A percentile compares a stretch with the other conserved stretches of the same genome.
phyloP scores from a whole-genome alignment of 2,797 vertebrate genomes.

The Enteromius afrohamiltoni region DNA sequence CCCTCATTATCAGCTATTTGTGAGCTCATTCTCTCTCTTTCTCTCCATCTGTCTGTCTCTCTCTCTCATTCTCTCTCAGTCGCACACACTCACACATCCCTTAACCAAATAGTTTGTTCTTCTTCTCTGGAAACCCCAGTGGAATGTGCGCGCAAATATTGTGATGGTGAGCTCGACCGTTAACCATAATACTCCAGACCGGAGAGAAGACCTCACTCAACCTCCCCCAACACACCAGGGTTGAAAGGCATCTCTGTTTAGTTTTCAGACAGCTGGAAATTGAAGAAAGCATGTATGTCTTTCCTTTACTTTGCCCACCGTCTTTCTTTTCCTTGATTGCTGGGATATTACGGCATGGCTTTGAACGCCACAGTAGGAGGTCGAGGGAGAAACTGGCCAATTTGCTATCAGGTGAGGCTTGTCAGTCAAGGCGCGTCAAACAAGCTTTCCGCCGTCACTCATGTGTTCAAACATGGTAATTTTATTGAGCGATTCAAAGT shows the following conservation, averaged over 20 bases:
- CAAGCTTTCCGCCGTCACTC: constrained; percentile 65
- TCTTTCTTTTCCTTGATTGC: constrained; percentile 46
- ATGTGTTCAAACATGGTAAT: constrained; percentile 74
- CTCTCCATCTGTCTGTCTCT: background rate
- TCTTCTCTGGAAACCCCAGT: constrained; percentile 64
- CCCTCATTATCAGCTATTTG: constrained; percentile 45
- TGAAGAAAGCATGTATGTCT: constrained; percentile 51
- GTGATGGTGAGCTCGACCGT: constrained; percentile 71
- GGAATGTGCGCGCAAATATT: constrained; percentile 71
- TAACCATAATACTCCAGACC: constrained; percentile 70
- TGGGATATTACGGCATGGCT: constrained; percentile 57
- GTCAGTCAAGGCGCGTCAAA: constrained; percentile 74
- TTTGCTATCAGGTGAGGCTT: constrained; percentile 71
- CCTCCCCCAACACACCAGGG: constrained; percentile 53
- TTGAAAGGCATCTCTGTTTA: constrained; percentile 60
- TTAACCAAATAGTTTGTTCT: constrained; percentile 56
- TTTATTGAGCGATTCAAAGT: constrained; percentile 68
- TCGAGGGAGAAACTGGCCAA: constrained; percentile 62
- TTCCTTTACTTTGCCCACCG: background rate
- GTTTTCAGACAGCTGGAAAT: constrained; percentile 57
- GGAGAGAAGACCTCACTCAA: constrained; percentile 42
- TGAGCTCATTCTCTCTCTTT: constrained; percentile 31
- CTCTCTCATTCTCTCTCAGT: constrained; percentile 55
- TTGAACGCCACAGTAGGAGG: constrained; percentile 64
- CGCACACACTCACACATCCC: constrained; percentile 42